Percentiles rank a stretch among this genome's conserved stretches.
Conservation (phyloP, 2,888 invertebrate genomes). For the Venusia cambrica region DNA sequence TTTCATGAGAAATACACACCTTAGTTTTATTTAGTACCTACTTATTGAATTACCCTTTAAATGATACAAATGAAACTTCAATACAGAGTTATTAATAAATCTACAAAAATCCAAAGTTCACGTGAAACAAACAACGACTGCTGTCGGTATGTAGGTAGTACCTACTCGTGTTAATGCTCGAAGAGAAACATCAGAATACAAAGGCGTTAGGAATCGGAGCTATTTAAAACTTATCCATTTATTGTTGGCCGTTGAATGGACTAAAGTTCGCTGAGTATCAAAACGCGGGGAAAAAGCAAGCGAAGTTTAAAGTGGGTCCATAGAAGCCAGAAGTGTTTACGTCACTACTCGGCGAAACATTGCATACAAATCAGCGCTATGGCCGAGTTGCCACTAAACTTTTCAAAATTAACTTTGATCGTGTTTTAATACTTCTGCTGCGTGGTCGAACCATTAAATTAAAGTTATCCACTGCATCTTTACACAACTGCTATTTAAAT, state of each 20-base stretch:
- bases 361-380: conserved; percentile 57
- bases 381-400: conserved; percentile 45
- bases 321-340: conserved; percentile 40
- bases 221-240: conserved; percentile 36
- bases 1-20: too few species aligned
- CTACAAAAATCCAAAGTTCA: too few species aligned
- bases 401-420: conserved; percentile 58
- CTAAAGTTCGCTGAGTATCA: conserved; percentile 33
- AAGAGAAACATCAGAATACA: conserved; percentile 20
- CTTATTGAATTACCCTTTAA: too few species aligned
- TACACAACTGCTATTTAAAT: conserved; percentile 50
- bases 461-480: conserved; percentile 46
- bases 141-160: too few species aligned
- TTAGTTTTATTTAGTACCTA: too few species aligned
- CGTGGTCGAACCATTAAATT: conserved; percentile 47
- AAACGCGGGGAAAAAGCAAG: conserved; percentile 42
- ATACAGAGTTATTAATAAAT: too few species aligned
- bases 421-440: conserved; percentile 51
- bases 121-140: too few species aligned
- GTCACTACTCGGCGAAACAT: conserved; percentile 43
- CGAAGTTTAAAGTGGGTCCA: conserved; percentile 49
- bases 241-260: conserved; percentile 36
- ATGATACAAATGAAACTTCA: too few species aligned
- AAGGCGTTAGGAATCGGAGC: conserved; percentile 32
- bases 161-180: conserved; percentile 17